Conservation (phyloP, 2,113 vertebrate species). For the Tetrax tetrax region DNA sequence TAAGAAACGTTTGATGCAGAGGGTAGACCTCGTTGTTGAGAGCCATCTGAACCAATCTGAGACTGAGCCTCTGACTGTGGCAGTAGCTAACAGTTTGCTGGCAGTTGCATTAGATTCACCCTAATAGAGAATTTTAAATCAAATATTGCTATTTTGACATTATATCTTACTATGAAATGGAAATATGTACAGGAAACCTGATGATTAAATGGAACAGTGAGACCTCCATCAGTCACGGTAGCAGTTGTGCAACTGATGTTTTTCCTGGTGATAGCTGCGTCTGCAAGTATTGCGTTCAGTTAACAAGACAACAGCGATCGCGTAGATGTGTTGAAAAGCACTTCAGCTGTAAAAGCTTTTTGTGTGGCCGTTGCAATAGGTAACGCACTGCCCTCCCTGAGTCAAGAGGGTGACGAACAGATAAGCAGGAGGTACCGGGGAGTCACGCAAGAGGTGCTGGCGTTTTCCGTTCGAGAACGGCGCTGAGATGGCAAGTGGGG, state of each 20-base stretch:
- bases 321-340: accelerated
- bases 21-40: background rate
- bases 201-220: background rate
- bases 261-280: background rate
- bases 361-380: accelerated
- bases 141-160: background rate
- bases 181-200: background rate
- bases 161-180: background rate
- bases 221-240: accelerated
- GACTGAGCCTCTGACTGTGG: background rate
- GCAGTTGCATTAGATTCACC: background rate
- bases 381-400: background rate
- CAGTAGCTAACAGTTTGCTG: background rate
- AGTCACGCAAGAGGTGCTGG: accelerated
- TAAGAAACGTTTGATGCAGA: background rate
- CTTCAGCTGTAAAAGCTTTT: background rate
- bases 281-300: accelerated
- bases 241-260: background rate
- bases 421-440: background rate
- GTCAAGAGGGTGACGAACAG: background rate
- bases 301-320: background rate
- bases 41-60: background rate
- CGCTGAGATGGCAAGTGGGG: background rate
- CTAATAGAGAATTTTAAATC: background rate
- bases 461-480: background rate